Base-by-base conservation (phyloP, 2,888 invertebrate genomes). In the Stenodera caucasica region DNA sequence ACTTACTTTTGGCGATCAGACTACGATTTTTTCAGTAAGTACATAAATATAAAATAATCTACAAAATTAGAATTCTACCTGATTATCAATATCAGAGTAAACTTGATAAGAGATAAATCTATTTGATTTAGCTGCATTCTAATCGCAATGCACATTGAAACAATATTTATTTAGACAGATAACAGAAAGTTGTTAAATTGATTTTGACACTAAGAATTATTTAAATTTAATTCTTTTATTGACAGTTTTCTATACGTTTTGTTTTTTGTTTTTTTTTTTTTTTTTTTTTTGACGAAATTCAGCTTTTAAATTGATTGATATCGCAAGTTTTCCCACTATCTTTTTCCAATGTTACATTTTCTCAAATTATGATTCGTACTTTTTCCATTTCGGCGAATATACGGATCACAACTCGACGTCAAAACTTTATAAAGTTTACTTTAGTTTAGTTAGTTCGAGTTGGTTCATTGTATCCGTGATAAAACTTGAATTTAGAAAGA, bases 381-480 rank as follows among this genome's bases (percentile, higher is more conserved):
- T 45, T 21, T 45, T 45, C 45, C 45, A 45, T 45, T 45, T 45
- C 45, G 21, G 21, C 21, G 11, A 14, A 21, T 45, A 45, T 11
- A 45, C 12, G 11, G 21, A 21, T 11, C 45, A 45, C 45, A 45
- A 45, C 45, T 45, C 45, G 1, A 65, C 61, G 66, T 62, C 60
- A 51, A 55, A 45, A 60, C 45, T 56, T 63, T 61, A 53, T 63
- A 58, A 64, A 63, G 63, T 66, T 66, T 58, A 60, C 58, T 64
- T 67, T 66, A 59, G 64, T 63, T 65, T 61, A 55, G 57, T 67
- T 57, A 54, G 61, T 61, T 57, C 52, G 26, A 6, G 30, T 66
- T 61, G 53, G 63, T 62, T 62, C 55, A 60, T 65, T 59, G 59
- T 60, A 58, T 65, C 63, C 55, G 61, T 60, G 58, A 61, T 52